Evolutionary conservation across 2,113 vertebrate species (phyloP).

Genomic region (Syrrhaptes paradoxus): DNA sequence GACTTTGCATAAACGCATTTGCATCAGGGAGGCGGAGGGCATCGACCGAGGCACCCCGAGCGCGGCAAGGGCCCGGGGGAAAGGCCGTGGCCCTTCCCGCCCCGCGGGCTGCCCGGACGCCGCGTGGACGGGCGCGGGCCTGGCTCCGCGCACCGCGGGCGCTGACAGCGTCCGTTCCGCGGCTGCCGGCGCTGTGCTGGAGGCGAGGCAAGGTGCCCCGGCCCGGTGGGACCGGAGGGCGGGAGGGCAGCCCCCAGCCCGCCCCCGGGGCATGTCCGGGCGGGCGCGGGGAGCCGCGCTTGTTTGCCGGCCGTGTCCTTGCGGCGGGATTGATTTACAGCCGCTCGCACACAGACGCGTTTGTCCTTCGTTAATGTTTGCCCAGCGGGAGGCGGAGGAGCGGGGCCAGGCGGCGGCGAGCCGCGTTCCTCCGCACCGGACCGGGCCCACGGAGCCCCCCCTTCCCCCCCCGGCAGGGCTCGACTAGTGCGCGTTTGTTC

Average conservation of each 20-base stretch:
- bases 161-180: neutral
- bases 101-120: neutral
- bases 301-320: conserved; percentile 85
- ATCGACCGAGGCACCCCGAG: neutral
- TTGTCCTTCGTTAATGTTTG: conserved; percentile 91
- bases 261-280: neutral
- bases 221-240: neutral
- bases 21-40: neutral
- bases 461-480: neutral
- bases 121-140: neutral
- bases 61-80: neutral
- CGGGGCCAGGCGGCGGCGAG: neutral
- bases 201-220: neutral
- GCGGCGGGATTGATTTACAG: conserved; percentile 85
- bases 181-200: neutral
- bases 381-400: conserved; percentile 71
- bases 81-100: neutral
- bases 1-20: conserved; percentile 36
- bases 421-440: neutral
- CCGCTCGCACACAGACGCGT: conserved; percentile 69
- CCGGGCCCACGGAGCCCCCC: neutral
- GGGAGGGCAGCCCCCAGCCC: neutral
- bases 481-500: neutral
- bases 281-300: conserved; percentile 23
- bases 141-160: neutral